Evolutionary conservation across 2,113 vertebrate species (phyloP), one percentile per base, ranked within the genome.

Genomic region (Hippolais icterina): DNA sequence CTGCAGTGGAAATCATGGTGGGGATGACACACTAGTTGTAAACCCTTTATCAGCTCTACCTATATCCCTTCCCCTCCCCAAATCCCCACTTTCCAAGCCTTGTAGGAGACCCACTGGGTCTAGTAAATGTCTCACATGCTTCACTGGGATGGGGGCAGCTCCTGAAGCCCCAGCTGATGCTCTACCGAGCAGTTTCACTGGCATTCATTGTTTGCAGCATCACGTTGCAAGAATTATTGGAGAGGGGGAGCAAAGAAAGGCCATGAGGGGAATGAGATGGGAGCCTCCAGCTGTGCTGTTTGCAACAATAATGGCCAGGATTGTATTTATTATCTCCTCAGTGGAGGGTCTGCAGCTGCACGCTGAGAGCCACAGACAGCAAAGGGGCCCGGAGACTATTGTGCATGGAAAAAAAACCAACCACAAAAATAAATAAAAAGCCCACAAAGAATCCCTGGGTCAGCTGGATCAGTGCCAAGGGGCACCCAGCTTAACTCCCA

Each of bases 281-380:
- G 91, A 87, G 59, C 68, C 75, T 91, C 95, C 96, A 96, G 91
- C 95, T 96, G 93, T 94, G 95, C 91, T 80, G 78, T 80, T 96
- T 93, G 91, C 78, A 80, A 70, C 50, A 97, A 85, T 90, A 91
- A 90, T 5, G 8, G 81, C 66, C 90, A 88, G 90, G 96, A 80
- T 66, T 95, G 90, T 94, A 77, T 90, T 87, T 95, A 92, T 96
- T 94, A 90, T 91, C 94, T 96, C 90, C 87, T 95, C 6, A 14
- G 90, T 74, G 87, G 94, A 96, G 92, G 95, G 84, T 93, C 93
- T 94, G 94, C 94, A 97, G 94, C 93, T 95, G 96, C 91, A 88
- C 0, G 1, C 85, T 86, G 94, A 93, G 84, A 93, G 63, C 78
- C 82, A 80, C 70, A 54, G 90, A 94, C 71, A 0, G 85, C 54